Evolutionary conservation across 2,888 invertebrate genomes (phyloP).

Genomic region (Entomobrya proxima): DNA sequence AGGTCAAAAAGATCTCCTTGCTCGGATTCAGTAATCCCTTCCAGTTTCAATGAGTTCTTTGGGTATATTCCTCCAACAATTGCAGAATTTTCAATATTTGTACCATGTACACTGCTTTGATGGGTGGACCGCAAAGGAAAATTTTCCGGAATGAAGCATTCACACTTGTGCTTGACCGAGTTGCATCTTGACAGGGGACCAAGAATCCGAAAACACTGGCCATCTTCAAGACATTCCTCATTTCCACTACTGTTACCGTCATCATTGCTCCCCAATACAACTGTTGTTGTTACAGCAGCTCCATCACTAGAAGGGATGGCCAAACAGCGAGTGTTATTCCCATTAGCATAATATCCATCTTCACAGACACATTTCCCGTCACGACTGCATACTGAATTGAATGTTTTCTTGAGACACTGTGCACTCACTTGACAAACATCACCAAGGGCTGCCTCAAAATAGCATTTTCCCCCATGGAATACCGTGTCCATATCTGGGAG

Average conservation of each 20-base stretch:
- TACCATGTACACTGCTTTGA: neutral
- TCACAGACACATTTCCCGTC: conserved; percentile 72
- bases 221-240: conserved; percentile 67
- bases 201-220: conserved; percentile 62
- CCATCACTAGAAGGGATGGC: conserved; percentile 62
- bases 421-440: conserved; percentile 73
- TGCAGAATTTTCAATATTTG: neutral
- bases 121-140: neutral
- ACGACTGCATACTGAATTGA: conserved; percentile 66
- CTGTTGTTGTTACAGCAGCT: conserved; percentile 29
- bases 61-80: neutral
- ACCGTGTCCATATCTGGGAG: conserved; percentile 73
- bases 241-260: neutral
- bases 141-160: conserved; percentile 68
- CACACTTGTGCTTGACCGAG: conserved; percentile 65
- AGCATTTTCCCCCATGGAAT: conserved; percentile 71
- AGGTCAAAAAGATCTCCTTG: conserved; percentile 30
- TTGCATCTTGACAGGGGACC: conserved; percentile 72
- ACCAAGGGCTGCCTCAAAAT: conserved; percentile 73
- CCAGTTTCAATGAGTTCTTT: neutral
- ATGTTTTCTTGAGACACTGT: conserved; percentile 71
- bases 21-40: conserved; percentile 9
- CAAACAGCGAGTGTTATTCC: conserved; percentile 67
- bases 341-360: conserved; percentile 65
- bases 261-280: neutral